These are phyloP conservation scores for Pseudomyrmex flavicornis DNA, from an alignment of 1,140 invertebrate species.

Conservation along the genomic window DNA sequence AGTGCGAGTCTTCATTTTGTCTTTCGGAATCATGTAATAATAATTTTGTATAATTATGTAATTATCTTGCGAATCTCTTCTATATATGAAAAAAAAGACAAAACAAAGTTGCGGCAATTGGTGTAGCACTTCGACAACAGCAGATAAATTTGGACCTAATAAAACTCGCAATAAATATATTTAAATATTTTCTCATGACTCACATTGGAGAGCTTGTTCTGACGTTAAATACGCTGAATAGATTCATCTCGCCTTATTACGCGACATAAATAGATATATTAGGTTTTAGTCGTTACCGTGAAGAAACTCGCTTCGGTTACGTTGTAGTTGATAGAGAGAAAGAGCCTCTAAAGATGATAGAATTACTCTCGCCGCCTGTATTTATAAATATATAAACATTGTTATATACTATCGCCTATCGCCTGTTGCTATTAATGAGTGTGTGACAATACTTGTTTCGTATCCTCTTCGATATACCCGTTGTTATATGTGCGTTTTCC, in stretches of 20 bases:
- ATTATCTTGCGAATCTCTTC: too few relatives aligned
- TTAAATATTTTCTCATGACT: background rate
- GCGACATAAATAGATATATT: slow-evolving; percentile 56
- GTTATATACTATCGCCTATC: slow-evolving; percentile 56
- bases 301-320: slow-evolving; percentile 60
- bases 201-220: slow-evolving; percentile 6
- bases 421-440: slow-evolving; percentile 67
- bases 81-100: too few relatives aligned
- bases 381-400: slow-evolving; percentile 53
- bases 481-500: slow-evolving; percentile 44
- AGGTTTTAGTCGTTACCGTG: slow-evolving; percentile 61
- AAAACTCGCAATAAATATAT: too few relatives aligned
- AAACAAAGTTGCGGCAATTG: too few relatives aligned
- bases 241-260: slow-evolving; percentile 49
- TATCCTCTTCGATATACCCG: slow-evolving; percentile 33
- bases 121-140: too few relatives aligned
- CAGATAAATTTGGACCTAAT: too few relatives aligned
- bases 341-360: slow-evolving; percentile 30
- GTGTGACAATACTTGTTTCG: slow-evolving; percentile 68
- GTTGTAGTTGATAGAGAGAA: slow-evolving; percentile 59
- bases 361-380: slow-evolving; percentile 37
- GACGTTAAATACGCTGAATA: slow-evolving; percentile 46
- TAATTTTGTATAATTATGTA: too few relatives aligned
- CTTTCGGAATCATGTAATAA: too few relatives aligned
- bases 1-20: background rate